Percentiles rank a stretch among this genome's conserved stretches.
These are phyloP conservation scores for Berghia stephanieae DNA, from an alignment of 1,140 invertebrate species.

Conservation along the genomic window DNA sequence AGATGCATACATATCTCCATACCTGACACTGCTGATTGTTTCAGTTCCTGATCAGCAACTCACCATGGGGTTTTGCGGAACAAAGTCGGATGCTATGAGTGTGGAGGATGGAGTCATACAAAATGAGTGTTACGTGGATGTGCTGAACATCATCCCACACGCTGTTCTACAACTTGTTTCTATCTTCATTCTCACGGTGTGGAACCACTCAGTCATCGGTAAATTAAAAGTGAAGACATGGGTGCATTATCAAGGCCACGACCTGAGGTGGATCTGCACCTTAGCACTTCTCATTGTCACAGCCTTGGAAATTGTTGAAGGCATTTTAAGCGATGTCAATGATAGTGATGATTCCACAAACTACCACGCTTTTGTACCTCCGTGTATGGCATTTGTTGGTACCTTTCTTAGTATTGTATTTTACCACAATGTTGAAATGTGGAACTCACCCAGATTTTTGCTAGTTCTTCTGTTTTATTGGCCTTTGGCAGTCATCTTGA, in stretches of 20 bases:
- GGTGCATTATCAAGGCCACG: slow-evolving; percentile 56
- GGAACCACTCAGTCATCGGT: slow-evolving; percentile 58
- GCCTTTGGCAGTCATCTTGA: slow-evolving; percentile 46
- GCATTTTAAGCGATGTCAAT: slow-evolving; percentile 53
- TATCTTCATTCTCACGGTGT: slow-evolving; percentile 57
- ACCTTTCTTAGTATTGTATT: slow-evolving; percentile 52
- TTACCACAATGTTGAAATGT: slow-evolving; percentile 64
- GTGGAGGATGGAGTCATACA: slow-evolving; percentile 58
- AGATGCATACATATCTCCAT: not conserved
- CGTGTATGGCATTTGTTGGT: slow-evolving; percentile 47
- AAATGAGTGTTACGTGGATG: slow-evolving; percentile 63
- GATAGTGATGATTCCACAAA: slow-evolving; percentile 54
- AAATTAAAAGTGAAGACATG: slow-evolving; percentile 60
- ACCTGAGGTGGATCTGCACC: slow-evolving; percentile 52
- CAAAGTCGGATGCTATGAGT: slow-evolving; percentile 49
- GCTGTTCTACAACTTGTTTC: slow-evolving; percentile 53
- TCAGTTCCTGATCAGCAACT: not conserved
- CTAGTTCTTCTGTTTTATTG: slow-evolving; percentile 57
- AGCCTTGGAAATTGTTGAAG: slow-evolving; percentile 55
- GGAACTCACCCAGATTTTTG: slow-evolving; percentile 62
- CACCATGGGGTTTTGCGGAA: slow-evolving; percentile 59
- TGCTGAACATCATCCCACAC: slow-evolving; percentile 62
- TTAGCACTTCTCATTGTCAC: slow-evolving; percentile 49
- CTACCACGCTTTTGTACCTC: slow-evolving; percentile 58
- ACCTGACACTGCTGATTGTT: not conserved